Base-by-base conservation (phyloP, 2,113 vertebrate species). In the Lucifuga dentata region DNA sequence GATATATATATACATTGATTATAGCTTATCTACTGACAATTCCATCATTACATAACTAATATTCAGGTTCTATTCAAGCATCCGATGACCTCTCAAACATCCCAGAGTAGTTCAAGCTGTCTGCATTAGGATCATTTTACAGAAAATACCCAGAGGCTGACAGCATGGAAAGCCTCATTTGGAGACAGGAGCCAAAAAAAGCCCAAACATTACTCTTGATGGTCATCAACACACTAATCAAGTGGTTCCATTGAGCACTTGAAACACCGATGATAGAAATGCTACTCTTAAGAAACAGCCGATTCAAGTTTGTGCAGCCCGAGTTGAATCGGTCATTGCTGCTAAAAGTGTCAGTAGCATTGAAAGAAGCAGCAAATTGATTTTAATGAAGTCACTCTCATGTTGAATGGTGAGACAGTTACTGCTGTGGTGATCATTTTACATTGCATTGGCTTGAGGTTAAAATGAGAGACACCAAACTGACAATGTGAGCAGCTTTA, bases 111-210 rank as follows among this genome's bases (percentile, higher is more conserved):
- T 58, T 57, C 58, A 35, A 63, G 46, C 53, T 56, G 17, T 61
- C 17, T 15, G 69, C 55, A 82, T 74, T 61, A 73, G 77, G 62
- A 61, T 88, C 29, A 61, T 49, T 52, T 88, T 76, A 75, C 79
- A 78, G 48, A 68, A 46, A 55, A 51, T 46, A 66, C 32, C 49
- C 15, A 2, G 48, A 11, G 19, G 39, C 35, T 56, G 29, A 35
- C 24, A 41, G 21, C 46, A 45, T 44, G 4, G 13, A 48, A 19
- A 35, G 44, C 61, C 74, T 75, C 52, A 57, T 29, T 36, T 69
- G 16, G 57, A 67, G 56, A 64, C 26, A 9, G 9, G 21, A 74
- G 60, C 45, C 50, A 72, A 20, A 11, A 20, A 11, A 61, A 51
- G 63, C 58, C 46, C 65, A 73, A 59, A 62, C 49, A 61, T 68